Evolutionary conservation across 2,113 vertebrate species (phyloP).

Genomic region (Hyaena hyaena): DNA sequence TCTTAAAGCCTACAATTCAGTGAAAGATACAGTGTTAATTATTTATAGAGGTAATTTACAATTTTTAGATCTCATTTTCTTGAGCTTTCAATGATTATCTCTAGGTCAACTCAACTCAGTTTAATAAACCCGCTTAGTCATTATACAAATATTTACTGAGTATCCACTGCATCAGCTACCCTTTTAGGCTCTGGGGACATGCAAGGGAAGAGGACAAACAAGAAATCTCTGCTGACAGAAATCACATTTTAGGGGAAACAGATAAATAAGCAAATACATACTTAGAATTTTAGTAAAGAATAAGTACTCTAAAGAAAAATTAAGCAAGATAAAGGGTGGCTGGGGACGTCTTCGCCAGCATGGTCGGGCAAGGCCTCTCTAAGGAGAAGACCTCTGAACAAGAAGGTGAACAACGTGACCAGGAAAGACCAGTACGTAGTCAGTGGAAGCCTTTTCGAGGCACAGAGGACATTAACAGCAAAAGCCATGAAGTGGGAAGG

Average conservation of each 20-base stretch:
- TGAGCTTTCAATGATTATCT: neutral
- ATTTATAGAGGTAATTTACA: neutral
- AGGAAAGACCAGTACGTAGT: neutral
- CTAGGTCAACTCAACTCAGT: neutral
- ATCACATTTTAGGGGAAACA: neutral
- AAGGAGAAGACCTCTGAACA: neutral
- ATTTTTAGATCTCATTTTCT: constrained; percentile 18
- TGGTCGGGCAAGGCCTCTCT: neutral
- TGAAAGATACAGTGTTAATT: neutral
- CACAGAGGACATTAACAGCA: neutral
- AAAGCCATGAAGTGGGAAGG: neutral
- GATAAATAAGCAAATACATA: neutral
- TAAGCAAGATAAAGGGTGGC: neutral
- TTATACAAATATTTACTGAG: neutral
- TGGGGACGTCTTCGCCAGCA: rapidly evolving
- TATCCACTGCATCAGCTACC: neutral
- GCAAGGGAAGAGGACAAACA: neutral
- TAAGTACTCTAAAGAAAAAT: neutral
- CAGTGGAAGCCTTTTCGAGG: neutral
- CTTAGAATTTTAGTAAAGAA: neutral
- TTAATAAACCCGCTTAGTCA: neutral
- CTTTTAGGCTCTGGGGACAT: neutral
- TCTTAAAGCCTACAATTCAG: neutral
- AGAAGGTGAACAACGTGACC: neutral
- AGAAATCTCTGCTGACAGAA: neutral